These are phyloP conservation scores for Tetrao urogallus DNA, from an alignment of 2,113 vertebrate genomes.

Conservation along the genomic window DNA sequence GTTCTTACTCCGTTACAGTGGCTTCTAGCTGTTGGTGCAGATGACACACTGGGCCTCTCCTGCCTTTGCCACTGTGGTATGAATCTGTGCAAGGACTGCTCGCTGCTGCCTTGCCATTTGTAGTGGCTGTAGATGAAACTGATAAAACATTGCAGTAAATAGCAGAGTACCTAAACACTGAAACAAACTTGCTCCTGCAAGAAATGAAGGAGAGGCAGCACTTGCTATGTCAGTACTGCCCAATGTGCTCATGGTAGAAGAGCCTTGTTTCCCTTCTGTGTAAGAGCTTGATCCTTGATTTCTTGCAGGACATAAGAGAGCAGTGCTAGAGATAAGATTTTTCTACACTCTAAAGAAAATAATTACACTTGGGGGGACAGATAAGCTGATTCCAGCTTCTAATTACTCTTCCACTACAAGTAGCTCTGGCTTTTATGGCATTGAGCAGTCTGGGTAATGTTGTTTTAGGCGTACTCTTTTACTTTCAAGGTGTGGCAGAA, in stretches of 20 bases:
- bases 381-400: neutral
- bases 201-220: neutral
- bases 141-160: neutral
- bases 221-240: neutral
- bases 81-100: neutral
- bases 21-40: neutral
- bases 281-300: neutral
- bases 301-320: neutral
- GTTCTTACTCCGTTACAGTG: neutral
- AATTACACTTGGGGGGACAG: neutral
- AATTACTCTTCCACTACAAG: neutral
- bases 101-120: neutral
- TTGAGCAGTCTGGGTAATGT: neutral
- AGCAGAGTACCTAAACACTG: neutral
- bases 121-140: neutral
- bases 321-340: neutral
- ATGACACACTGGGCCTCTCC: no score
- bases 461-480: neutral
- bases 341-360: neutral
- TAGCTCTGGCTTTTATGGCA: neutral
- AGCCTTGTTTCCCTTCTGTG: neutral
- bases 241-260: neutral
- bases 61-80: accelerated
- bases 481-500: neutral
- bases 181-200: neutral